Evolutionary conservation across 2,797 vertebrate species (phyloP).

Genomic region (Melanogrammus aeglefinus): DNA sequence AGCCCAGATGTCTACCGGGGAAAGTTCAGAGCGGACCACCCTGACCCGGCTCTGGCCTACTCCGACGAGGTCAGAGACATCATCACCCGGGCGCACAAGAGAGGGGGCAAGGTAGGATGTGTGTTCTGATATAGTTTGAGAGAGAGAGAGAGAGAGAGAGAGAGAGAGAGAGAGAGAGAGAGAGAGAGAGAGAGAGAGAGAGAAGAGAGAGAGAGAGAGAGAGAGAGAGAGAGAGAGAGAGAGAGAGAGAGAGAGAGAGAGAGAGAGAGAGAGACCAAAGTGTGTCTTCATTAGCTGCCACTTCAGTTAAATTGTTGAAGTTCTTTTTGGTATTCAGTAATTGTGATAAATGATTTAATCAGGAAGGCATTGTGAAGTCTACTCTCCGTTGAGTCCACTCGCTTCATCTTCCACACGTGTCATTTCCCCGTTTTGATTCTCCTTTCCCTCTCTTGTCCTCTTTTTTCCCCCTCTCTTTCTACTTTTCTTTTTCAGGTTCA

Average conservation of each 20-base stretch:
- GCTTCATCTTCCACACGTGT: conserved; percentile 1
- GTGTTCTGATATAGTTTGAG: background rate
- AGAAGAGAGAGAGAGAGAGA: too few relatives aligned
- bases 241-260: too few relatives aligned
- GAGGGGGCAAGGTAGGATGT: conserved; percentile 82
- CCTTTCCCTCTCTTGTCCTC: conserved; percentile 52
- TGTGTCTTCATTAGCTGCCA: background rate
- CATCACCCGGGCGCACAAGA: conserved; percentile 73
- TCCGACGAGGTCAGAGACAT: conserved; percentile 87
- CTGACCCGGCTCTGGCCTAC: conserved; percentile 85
- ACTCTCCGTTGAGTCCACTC: background rate
- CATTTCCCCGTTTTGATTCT: conserved; percentile 15
- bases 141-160: too few relatives aligned
- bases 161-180: too few relatives aligned
- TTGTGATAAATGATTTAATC: background rate
- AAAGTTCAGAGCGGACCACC: conserved; percentile 84
- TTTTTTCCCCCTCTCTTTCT: conserved; percentile 52
- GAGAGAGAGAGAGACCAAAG: too few relatives aligned
- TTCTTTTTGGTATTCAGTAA: background rate
- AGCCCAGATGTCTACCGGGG: conserved; percentile 93
- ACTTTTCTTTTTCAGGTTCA: conserved; percentile 47
- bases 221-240: too few relatives aligned
- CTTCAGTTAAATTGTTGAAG: too few relatives aligned
- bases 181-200: too few relatives aligned
- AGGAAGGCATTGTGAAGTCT: background rate